These are phyloP conservation scores for Pan paniscus DNA, from an alignment of 2,113 vertebrate genomes.

Conservation along the genomic window DNA sequence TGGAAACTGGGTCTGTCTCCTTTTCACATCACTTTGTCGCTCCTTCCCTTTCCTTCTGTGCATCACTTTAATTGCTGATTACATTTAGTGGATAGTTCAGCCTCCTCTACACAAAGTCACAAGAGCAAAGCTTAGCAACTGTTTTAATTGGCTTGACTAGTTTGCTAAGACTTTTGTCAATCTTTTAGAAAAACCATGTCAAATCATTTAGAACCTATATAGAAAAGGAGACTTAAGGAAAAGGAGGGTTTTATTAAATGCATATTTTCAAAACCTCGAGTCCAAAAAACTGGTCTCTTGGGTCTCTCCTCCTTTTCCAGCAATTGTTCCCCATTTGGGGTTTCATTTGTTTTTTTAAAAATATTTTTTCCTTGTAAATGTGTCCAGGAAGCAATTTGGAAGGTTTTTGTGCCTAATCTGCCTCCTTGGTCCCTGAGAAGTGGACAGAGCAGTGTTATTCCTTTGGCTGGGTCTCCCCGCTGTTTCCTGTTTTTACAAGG, in stretches of 20 bases:
- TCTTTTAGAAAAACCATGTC: not conserved
- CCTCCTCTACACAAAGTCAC: not conserved
- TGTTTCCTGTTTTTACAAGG: constrained; percentile 50
- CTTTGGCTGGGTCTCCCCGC: not conserved
- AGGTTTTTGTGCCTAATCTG: not conserved
- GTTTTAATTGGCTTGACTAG: not conserved
- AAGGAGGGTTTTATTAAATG: constrained; percentile 37
- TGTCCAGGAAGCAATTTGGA: constrained; percentile 69
- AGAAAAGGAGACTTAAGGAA: not conserved
- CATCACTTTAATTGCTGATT: not conserved
- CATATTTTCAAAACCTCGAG: not conserved
- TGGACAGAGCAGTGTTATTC: not conserved
- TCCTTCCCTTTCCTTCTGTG: not conserved
- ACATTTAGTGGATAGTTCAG: not conserved
- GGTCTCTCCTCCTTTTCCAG: constrained; percentile 75
- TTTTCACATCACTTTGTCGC: not conserved
- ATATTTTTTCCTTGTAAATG: constrained; percentile 41
- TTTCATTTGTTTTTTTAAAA: constrained; percentile 46
- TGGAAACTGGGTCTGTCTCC: constrained; percentile 84
- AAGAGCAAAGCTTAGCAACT: not conserved
- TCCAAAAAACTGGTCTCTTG: constrained; percentile 49
- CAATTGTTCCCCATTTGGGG: constrained; percentile 56
- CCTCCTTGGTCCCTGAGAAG: not conserved
- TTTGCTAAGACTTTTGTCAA: not conserved
- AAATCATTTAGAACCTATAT: not conserved